Conservation (phyloP, 1,140 invertebrate genomes). For the Sycobia sp. region DNA sequence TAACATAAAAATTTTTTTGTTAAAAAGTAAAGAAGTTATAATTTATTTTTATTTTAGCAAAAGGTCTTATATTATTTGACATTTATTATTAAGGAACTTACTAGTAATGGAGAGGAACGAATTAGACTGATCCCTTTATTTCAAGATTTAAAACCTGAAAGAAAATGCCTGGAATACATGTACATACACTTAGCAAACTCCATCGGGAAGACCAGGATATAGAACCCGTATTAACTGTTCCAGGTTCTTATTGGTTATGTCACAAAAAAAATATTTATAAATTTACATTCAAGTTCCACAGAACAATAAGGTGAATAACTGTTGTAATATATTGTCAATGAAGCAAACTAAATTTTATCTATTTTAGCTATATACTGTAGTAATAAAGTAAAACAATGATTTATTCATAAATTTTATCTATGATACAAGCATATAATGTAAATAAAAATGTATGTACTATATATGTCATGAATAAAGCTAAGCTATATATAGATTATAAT, state of each 20-base stretch:
- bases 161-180: constrained; percentile 62
- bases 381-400: background rate
- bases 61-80: constrained; percentile 55
- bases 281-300: constrained; percentile 57
- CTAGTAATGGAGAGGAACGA: constrained; percentile 42
- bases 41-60: constrained; percentile 47
- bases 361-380: background rate
- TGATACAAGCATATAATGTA: background rate
- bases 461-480: constrained; percentile 1
- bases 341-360: background rate
- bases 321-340: background rate
- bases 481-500: constrained; percentile 25
- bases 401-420: background rate
- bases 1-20: background rate
- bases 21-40: no score
- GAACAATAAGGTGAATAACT: constrained; percentile 45
- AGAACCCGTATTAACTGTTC: constrained; percentile 51
- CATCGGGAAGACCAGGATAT: constrained; percentile 51
- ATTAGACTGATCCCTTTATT: constrained; percentile 56
- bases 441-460: background rate
- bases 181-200: constrained; percentile 53
- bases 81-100: constrained; percentile 49
- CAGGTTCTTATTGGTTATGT: constrained; percentile 58
- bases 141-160: constrained; percentile 52
- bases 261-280: constrained; percentile 58